Base-by-base conservation (phyloP, 1,140 invertebrate genomes). In the Manduca sexta region DNA sequence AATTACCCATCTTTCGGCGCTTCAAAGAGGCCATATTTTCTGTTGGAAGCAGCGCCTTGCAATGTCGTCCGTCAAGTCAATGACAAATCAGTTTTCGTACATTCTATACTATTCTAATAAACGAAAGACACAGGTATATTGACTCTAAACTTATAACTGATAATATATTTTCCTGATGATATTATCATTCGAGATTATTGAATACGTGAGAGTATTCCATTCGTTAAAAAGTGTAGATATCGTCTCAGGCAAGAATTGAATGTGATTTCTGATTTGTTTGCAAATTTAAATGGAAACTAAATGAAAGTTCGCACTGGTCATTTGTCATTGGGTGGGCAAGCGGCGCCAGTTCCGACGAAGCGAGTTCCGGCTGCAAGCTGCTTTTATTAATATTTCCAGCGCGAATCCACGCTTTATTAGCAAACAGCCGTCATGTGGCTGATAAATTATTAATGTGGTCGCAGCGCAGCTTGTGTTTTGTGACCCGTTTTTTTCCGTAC, bases 401-500 rank as follows among this genome's bases (percentile, higher is more conserved):
- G 66, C 66, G 74, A 80, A 75, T 82, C 77, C 64, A 60, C 74
- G 80, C 76, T 82, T 82, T 82, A 84, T 84, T 84, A 81, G 78
- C 75, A 77, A 81, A 81, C 81, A 81, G 70, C 69, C 75, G 81
- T 84, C 81, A 82, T 79, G 67, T 55, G 78, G 69, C 75, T 81
- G 79, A 84, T 84, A 84, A 84, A 82, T 84, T 84, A 84, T 84
- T 82, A 82, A 84, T 81, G 81, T 69, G 81, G 81, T 80, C 64
- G 63, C 60, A 45, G 67, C 69, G 49, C 77, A 80, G 77, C 71
- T 70, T 80, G 76, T 69, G 63, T 69, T 68, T 64, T 65, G 70
- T 64, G 64, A 69, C 70, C 69, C 61, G 64, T 64, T 75, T 78
- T 79, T 82, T 79, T 47, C 30, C 34, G 31, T 30, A 39, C 21